These are phyloP conservation scores for Platysternon megacephalum DNA, from an alignment of 2,113 vertebrate genomes.

Conservation along the genomic window DNA sequence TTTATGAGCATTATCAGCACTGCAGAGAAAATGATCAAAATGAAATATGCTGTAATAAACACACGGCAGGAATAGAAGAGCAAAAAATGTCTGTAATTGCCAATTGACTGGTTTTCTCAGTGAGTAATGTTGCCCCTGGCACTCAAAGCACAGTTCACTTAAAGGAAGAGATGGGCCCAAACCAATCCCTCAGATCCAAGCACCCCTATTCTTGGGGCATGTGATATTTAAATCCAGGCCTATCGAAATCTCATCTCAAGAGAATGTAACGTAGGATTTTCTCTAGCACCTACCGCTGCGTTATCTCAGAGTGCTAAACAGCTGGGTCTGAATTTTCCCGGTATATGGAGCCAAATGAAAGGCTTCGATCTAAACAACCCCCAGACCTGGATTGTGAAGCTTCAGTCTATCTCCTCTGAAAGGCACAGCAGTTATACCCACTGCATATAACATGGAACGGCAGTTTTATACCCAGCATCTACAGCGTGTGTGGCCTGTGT, in stretches of 20 bases:
- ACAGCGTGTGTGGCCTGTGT: neutral
- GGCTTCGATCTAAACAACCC: neutral
- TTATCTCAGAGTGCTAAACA: neutral
- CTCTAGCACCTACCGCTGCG: neutral
- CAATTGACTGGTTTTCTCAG: neutral
- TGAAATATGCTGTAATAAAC: neutral
- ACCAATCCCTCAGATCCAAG: neutral
- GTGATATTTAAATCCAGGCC: neutral
- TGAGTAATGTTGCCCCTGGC: neutral
- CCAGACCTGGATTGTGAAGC: neutral
- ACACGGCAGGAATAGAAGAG: neutral
- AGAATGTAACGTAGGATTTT: neutral
- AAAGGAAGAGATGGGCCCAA: neutral
- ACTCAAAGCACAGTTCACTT: fast-evolving
- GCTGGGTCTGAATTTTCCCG: neutral
- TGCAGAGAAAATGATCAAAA: neutral
- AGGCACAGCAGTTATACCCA: neutral
- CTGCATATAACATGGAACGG: neutral
- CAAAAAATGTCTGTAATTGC: neutral
- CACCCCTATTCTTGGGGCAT: neutral
- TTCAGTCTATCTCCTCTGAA: neutral
- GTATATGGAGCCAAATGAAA: neutral
- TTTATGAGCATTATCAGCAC: neutral
- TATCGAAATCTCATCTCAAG: neutral
- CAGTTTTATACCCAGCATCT: neutral